Evolutionary conservation across 64 coral and sea anemone species (phyloP).

Genomic region (Montipora capricornis): DNA sequence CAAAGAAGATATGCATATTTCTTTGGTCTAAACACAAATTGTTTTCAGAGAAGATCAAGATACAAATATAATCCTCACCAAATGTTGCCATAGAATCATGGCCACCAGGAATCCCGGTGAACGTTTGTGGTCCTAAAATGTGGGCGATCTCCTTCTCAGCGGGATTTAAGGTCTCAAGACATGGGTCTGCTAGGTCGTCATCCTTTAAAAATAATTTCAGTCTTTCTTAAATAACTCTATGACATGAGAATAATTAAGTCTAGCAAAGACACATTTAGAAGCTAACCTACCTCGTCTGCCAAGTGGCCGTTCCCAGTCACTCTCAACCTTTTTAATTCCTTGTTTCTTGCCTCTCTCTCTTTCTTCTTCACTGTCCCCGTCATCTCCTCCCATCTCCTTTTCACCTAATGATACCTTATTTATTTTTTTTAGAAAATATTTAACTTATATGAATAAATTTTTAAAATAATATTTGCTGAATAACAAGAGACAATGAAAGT

Average conservation of each 20-base stretch:
- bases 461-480: too few species aligned
- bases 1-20: constrained; percentile 13
- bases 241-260: background rate
- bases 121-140: background rate
- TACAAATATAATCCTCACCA: constrained; percentile 3
- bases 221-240: background rate
- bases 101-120: constrained; percentile 14
- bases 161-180: background rate
- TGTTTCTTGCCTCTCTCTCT: too few species aligned
- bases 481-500: too few species aligned
- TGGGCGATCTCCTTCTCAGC: background rate
- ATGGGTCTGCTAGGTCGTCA: background rate
- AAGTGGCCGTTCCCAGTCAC: too few species aligned
- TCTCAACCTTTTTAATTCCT: too few species aligned
- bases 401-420: too few species aligned
- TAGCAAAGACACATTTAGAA: too few species aligned
- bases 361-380: too few species aligned
- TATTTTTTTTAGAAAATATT: too few species aligned
- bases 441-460: too few species aligned
- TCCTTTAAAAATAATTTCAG: constrained; percentile 27
- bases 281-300: too few species aligned
- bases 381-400: too few species aligned
- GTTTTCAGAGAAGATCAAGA: background rate
- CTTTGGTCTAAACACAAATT: background rate
- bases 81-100: background rate